Evolutionary conservation across 2,888 invertebrate genomes (phyloP).

Genomic region (Melieria crassipennis): DNA sequence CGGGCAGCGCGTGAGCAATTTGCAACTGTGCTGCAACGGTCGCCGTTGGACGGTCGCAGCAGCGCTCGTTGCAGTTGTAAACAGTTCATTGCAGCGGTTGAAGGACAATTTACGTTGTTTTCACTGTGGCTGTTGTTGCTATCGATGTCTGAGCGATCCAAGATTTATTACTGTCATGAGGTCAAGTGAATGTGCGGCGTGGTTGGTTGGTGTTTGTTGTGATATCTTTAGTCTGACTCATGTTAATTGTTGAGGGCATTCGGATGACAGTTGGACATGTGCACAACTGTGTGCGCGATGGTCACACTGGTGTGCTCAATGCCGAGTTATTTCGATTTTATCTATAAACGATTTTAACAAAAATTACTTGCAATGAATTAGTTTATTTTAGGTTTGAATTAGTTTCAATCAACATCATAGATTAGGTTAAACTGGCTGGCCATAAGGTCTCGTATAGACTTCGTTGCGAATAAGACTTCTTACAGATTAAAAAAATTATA

Average conservation of each 20-base stretch:
- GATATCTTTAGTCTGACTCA: neutral
- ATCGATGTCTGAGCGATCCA: slow-evolving; percentile 8
- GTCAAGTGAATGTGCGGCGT: slow-evolving; percentile 30
- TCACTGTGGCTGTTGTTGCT: neutral
- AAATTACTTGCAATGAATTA: neutral
- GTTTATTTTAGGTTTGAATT: too few relatives aligned
- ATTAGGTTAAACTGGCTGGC: too few relatives aligned
- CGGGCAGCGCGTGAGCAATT: neutral
- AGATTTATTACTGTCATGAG: slow-evolving; percentile 31
- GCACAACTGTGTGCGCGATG: neutral
- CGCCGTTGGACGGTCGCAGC: slow-evolving; percentile 11
- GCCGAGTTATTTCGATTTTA: slow-evolving; percentile 1
- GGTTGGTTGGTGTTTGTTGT: neutral
- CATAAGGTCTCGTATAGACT: too few relatives aligned
- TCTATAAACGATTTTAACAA: neutral
- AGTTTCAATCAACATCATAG: too few relatives aligned
- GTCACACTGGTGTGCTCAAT: neutral
- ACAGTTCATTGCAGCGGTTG: slow-evolving; percentile 30
- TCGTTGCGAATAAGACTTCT: too few relatives aligned
- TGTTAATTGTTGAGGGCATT: neutral
- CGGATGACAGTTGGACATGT: neutral
- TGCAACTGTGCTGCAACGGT: slow-evolving; percentile 4
- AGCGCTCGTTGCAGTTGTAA: slow-evolving; percentile 12
- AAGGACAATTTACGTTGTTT: slow-evolving; percentile 25
- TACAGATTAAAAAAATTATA: too few relatives aligned